Percentiles rank a stretch among this genome's conserved stretches.
Evolutionary conservation across 1,140 invertebrate genomes (phyloP).

Genomic region (Drosophila dunni): DNA sequence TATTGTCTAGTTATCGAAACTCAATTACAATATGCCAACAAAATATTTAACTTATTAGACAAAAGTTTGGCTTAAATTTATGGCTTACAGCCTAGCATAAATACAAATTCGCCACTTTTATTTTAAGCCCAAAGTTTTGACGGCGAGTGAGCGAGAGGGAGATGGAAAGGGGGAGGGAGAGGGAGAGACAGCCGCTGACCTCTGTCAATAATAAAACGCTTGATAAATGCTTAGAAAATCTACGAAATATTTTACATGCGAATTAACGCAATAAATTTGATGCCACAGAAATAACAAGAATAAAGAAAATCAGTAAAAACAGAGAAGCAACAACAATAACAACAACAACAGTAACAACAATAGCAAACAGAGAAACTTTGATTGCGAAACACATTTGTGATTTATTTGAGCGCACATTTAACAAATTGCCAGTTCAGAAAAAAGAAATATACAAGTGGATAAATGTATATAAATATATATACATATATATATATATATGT

Average conservation of each 20-base stretch:
- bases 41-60: slow-evolving; percentile 61
- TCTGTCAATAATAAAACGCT: slow-evolving; percentile 80
- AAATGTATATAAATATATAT: slow-evolving; percentile 18
- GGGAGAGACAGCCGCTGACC: slow-evolving; percentile 24
- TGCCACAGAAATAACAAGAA: slow-evolving; percentile 44
- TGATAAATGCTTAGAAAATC: slow-evolving; percentile 79
- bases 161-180: not conserved
- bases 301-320: slow-evolving; percentile 9
- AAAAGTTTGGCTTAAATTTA: slow-evolving; percentile 52
- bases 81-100: slow-evolving; percentile 57
- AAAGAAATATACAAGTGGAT: slow-evolving; percentile 1
- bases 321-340: slow-evolving; percentile 23
- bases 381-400: slow-evolving; percentile 80
- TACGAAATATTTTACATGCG: slow-evolving; percentile 77
- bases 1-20: slow-evolving; percentile 28
- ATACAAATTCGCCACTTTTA: slow-evolving; percentile 69
- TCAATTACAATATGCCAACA: slow-evolving; percentile 64
- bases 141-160: slow-evolving; percentile 14
- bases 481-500: slow-evolving; percentile 33
- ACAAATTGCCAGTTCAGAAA: slow-evolving; percentile 64
- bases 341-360: slow-evolving; percentile 10
- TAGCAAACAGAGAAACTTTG: slow-evolving; percentile 57
- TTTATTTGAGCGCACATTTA: slow-evolving; percentile 73
- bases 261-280: slow-evolving; percentile 82
- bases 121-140: slow-evolving; percentile 69